These are phyloP conservation scores for Drosophila leontia DNA, from an alignment of 1,140 invertebrate genomes.

Conservation along the genomic window DNA sequence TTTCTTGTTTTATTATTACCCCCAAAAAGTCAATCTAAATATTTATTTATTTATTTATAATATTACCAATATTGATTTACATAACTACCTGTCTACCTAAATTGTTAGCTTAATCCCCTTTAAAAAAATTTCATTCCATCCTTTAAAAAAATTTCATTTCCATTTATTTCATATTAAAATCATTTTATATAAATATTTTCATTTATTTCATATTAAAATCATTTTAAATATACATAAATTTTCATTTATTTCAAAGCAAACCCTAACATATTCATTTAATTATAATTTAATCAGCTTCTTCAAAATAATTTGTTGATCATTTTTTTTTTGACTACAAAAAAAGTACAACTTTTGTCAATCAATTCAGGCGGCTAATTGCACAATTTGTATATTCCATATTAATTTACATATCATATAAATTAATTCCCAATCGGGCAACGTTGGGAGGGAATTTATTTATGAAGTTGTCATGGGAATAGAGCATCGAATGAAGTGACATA, in stretches of 20 bases:
- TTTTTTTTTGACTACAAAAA: constrained; percentile 23
- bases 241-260: constrained; percentile 4
- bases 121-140: neutral
- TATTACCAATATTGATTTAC: neutral
- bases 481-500: constrained; percentile 52
- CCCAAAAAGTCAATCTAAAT: neutral
- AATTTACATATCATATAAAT: constrained; percentile 59
- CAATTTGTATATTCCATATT: constrained; percentile 52
- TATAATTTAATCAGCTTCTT: constrained; percentile 33
- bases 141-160: neutral
- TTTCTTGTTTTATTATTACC: too few species aligned
- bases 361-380: constrained; percentile 53
- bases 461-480: constrained; percentile 51
- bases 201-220: neutral
- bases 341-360: constrained; percentile 14
- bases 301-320: constrained; percentile 30
- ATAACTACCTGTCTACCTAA: neutral
- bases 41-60: neutral
- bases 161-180: neutral
- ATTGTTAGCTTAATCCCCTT: neutral
- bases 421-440: constrained; percentile 30
- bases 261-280: constrained; percentile 20
- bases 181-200: neutral
- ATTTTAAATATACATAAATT: constrained; percentile 2
- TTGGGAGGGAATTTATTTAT: constrained; percentile 31